phyloP scores from a whole-genome alignment of 2,797 vertebrate species.

The Sparus aurata region DNA sequence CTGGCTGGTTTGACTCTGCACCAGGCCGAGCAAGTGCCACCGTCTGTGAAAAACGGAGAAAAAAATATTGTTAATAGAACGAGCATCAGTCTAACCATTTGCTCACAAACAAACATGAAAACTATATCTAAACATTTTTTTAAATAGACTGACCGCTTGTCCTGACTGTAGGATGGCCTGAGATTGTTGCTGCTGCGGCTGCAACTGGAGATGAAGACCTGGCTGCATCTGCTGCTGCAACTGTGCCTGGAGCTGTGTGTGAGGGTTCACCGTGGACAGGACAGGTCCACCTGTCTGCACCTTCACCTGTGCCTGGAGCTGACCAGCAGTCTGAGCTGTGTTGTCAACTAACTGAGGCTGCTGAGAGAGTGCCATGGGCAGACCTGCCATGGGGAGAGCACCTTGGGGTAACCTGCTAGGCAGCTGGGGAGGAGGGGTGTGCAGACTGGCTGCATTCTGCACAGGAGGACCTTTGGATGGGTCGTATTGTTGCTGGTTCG shows the following conservation, averaged over 20 bases:
- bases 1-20: constrained; percentile 84
- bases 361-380: constrained; percentile 89
- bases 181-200: constrained; percentile 83
- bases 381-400: constrained; percentile 82
- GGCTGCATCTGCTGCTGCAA: constrained; percentile 90
- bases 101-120: constrained; percentile 2
- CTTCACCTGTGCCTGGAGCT: constrained; percentile 88
- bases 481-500: constrained; percentile 91
- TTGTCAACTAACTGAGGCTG: constrained; percentile 88
- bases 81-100: background rate
- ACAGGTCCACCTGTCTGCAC: constrained; percentile 81
- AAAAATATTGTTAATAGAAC: background rate
- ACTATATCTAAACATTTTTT: background rate
- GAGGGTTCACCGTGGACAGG: constrained; percentile 77
- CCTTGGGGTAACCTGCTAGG: constrained; percentile 87
- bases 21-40: constrained; percentile 88
- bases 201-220: constrained; percentile 88
- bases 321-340: constrained; percentile 76
- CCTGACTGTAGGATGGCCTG: constrained; percentile 85
- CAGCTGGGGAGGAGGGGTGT: constrained; percentile 92
- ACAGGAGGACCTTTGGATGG: constrained; percentile 94
- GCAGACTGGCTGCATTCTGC: constrained; percentile 93
- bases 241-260: constrained; percentile 86
- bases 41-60: constrained; percentile 77
- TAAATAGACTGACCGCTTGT: constrained; percentile 82